phyloP scores from a whole-genome alignment of 1,140 invertebrate species.

The Nephila pilipes region DNA sequence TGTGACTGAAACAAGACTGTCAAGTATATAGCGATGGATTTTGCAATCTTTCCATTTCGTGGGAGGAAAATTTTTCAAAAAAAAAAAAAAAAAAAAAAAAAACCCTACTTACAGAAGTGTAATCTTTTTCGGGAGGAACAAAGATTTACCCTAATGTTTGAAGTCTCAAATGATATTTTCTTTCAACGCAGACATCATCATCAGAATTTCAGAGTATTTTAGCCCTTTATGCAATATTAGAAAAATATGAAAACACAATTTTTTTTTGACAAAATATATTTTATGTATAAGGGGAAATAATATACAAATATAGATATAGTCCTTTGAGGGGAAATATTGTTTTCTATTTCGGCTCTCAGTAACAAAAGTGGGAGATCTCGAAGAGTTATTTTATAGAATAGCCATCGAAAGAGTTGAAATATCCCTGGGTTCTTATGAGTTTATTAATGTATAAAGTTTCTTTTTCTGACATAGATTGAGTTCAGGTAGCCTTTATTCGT shows the following conservation, averaged over 20 bases:
- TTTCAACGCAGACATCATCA: conserved; percentile 12
- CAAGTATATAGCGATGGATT: too few species aligned
- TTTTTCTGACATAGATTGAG: not conserved
- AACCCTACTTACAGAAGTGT: too few species aligned
- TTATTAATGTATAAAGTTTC: not conserved
- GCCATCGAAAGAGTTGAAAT: not conserved
- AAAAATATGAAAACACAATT: not conserved
- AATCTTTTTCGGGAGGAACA: too few species aligned
- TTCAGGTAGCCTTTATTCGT: not conserved
- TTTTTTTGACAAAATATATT: not conserved
- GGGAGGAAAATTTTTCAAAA: too few species aligned
- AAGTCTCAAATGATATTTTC: not conserved
- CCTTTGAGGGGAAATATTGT: not conserved
- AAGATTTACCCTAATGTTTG: not conserved
- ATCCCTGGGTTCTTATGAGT: not conserved
- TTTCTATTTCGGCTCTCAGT: not conserved
- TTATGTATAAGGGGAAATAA: not conserved
- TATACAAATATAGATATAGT: not conserved
- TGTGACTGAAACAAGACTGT: too few species aligned
- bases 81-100: too few species aligned
- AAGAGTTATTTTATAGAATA: conserved; percentile 1
- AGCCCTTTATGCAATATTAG: not conserved
- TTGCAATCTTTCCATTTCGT: too few species aligned
- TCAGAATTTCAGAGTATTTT: not conserved
- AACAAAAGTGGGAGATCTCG: not conserved